phyloP scores from a whole-genome alignment of 2,888 invertebrate genomes.

The Lottia scabra region DNA sequence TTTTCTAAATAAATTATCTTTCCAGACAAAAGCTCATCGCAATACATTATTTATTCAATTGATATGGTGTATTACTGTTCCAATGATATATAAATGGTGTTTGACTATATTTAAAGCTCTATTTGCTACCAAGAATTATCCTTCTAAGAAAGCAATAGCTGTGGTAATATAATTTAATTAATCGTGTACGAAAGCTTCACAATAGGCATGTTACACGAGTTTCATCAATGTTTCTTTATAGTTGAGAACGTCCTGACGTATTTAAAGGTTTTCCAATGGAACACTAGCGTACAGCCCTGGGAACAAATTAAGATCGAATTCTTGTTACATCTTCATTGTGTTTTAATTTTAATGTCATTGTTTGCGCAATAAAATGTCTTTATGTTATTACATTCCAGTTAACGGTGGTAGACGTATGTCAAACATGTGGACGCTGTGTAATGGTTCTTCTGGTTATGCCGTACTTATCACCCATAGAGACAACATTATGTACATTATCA shows the following conservation, averaged over 20 bases:
- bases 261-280: too few species aligned
- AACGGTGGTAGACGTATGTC: conserved; percentile 19
- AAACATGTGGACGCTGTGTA: conserved; percentile 21
- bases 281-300: too few species aligned
- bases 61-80: neutral
- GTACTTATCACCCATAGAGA: neutral
- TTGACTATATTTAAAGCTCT: conserved; percentile 16
- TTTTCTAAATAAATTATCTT: neutral
- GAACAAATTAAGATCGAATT: too few species aligned
- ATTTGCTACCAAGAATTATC: conserved; percentile 19
- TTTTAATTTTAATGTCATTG: too few species aligned
- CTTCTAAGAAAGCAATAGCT: conserved; percentile 11
- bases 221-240: too few species aligned
- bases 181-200: too few species aligned
- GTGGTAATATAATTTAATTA: conserved; percentile 23
- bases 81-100: neutral
- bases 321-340: too few species aligned
- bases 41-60: neutral
- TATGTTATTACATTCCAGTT: conserved; percentile 21
- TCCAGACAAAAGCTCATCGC: neutral
- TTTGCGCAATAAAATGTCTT: too few species aligned
- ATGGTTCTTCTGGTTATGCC: neutral
- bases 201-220: too few species aligned
- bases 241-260: too few species aligned
- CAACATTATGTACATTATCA: neutral